phyloP scores from a whole-genome alignment of 1,140 invertebrate genomes.

The Cyrtorhinus lividipennis region DNA sequence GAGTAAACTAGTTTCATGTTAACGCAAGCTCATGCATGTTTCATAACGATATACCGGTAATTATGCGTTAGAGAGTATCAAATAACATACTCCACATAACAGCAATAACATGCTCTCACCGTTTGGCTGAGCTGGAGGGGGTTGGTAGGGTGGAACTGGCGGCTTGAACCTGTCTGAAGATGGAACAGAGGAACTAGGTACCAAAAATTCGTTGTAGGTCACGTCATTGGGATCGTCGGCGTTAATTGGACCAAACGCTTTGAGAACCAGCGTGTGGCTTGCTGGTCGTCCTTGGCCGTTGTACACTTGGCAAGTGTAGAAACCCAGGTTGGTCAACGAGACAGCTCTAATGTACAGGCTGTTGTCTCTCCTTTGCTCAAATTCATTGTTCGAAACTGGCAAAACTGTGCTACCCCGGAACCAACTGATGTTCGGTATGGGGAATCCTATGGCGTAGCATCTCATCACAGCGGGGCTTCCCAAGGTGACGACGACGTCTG shows the following conservation, averaged over 20 bases:
- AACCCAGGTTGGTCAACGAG: constrained; percentile 51
- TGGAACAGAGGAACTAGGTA: constrained; percentile 28
- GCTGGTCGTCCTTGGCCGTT: constrained; percentile 63
- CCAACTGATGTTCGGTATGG: constrained; percentile 67
- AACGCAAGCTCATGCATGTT: too few species aligned
- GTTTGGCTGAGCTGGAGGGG: neutral
- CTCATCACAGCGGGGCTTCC: constrained; percentile 52
- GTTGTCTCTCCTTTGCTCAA: constrained; percentile 57
- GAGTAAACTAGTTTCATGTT: too few species aligned
- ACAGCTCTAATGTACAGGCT: constrained; percentile 57
- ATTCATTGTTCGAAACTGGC: constrained; percentile 50
- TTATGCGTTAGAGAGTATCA: too few species aligned
- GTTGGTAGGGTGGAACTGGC: constrained; percentile 23
- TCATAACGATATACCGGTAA: too few species aligned
- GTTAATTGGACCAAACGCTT: constrained; percentile 46
- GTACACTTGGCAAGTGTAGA: constrained; percentile 77
- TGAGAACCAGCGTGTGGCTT: constrained; percentile 54
- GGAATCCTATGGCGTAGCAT: constrained; percentile 71
- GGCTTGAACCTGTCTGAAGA: constrained; percentile 23
- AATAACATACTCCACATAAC: too few species aligned
- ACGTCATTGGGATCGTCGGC: constrained; percentile 29
- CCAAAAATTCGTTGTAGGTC: constrained; percentile 28
- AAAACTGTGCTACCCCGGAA: constrained; percentile 58
- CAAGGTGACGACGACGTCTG: constrained; percentile 48
- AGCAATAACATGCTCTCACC: too few species aligned